Percentiles rank a stretch among this genome's conserved stretches.
phyloP scores from a whole-genome alignment of 2,113 vertebrate genomes.

The Platycercus adscitus region DNA sequence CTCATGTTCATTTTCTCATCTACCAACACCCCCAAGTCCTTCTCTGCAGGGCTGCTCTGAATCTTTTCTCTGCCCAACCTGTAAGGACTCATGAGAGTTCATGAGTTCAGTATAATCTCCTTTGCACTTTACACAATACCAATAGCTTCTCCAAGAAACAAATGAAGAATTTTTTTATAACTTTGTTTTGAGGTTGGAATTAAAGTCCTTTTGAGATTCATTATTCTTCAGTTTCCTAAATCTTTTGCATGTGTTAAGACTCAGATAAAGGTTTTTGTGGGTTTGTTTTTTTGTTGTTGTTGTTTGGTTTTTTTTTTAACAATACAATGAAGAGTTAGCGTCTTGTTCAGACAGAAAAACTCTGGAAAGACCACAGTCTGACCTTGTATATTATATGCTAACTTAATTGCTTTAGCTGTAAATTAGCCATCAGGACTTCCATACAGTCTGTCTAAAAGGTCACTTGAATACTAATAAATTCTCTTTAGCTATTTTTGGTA shows the following conservation, averaged over 20 bases:
- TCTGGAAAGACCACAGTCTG: background rate
- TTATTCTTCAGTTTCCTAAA: background rate
- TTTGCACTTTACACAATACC: background rate
- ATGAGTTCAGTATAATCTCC: background rate
- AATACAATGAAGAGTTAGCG: background rate
- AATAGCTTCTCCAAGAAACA: background rate
- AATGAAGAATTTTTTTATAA: background rate
- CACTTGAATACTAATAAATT: constrained; percentile 43
- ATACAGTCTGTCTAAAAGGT: constrained; percentile 30
- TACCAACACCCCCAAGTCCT: too few species aligned
- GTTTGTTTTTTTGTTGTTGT: background rate
- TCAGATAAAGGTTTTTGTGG: background rate
- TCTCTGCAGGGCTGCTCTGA: too few species aligned
- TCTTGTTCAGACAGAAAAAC: background rate
- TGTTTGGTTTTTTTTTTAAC: background rate
- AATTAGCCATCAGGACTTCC: constrained; percentile 42
- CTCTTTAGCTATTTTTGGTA: constrained; percentile 1
- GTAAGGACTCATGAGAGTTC: background rate
- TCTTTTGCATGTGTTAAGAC: background rate
- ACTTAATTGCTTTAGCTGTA: constrained; percentile 62
- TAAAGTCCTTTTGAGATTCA: background rate
- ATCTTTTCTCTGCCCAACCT: too few species aligned
- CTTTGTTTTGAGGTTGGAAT: background rate
- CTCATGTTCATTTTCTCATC: too few species aligned
- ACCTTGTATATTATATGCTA: background rate